Evolutionary conservation across 1,140 invertebrate species (phyloP), one percentile per base, ranked within the genome.

Genomic region (Phthorimaea operculella): DNA sequence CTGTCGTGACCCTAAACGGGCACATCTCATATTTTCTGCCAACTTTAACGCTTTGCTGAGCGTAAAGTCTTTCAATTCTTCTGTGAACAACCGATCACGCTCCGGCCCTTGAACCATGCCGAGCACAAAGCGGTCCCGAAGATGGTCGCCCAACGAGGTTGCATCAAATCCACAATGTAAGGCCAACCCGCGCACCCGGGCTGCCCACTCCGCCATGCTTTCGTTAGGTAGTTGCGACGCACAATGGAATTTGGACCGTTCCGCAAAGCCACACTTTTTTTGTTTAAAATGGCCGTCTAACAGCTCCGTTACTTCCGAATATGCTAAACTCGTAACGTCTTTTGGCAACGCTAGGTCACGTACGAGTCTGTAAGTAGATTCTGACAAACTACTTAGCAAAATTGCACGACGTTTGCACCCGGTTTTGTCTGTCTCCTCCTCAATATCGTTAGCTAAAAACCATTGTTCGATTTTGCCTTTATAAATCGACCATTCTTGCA

Each of bases 61-160:
- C 34, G 39, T 54, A 6, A 54, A 10, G 6, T 54, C 44, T 14
- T 5, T 4, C 33, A 51, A 12, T 4, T 42, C 14, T 12, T 16
- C 11, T 6, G 52, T 44, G 14, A 55, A 55, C 12, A 55, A 17
- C 45, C 49, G 48, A 14, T 48, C 44, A 6, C 47, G 54, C 17
- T 47, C 54, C 2, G 44, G 42, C 2, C 54, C 54, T 3, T 11
- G 3, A 18, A 28, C 5, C 44, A 55, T 55, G 3, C 54, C 54
- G 3, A 55, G 47, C 5, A 55, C 45, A 16, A 55, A 55, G 2
- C 54, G 54, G 17, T 55, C 54, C 4, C 45, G 44, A 6, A 55
- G 39, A 6, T 12, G 10, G 11, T 53, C 52, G 4, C 11, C 11
- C 11, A 53, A 14, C 4, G 3, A 4, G 12, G n/a, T 17, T 3